phyloP scores from a whole-genome alignment of 2,113 vertebrate genomes.

The Meriones unguiculatus region DNA sequence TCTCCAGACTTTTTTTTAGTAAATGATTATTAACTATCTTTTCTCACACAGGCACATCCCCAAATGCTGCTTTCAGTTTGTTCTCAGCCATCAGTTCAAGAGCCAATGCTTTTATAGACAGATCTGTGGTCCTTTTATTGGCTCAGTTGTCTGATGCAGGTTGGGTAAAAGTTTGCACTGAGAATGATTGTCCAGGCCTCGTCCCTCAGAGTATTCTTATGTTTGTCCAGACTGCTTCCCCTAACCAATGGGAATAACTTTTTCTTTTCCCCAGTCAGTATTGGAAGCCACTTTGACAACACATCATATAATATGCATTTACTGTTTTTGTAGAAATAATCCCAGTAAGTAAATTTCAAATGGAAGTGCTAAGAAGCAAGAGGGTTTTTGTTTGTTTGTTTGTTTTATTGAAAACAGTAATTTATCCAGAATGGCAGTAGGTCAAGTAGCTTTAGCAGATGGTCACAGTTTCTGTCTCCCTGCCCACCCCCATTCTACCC shows the following conservation, averaged over 20 bases:
- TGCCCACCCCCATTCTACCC: background rate
- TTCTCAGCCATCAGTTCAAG: slow-evolving; percentile 42
- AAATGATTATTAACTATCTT: slow-evolving; percentile 66
- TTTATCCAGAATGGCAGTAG: slow-evolving; percentile 75
- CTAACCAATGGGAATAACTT: slow-evolving; percentile 62
- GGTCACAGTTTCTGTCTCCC: slow-evolving; percentile 10
- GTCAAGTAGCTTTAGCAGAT: slow-evolving; percentile 47
- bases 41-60: slow-evolving; percentile 61
- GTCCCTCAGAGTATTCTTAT: slow-evolving; percentile 53
- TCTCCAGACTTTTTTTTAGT: slow-evolving; percentile 56
- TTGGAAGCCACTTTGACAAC: slow-evolving; percentile 68
- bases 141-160: slow-evolving; percentile 37
- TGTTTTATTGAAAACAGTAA: slow-evolving; percentile 65
- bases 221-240: slow-evolving; percentile 45
- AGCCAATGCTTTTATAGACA: slow-evolving; percentile 57
- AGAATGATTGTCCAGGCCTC: slow-evolving; percentile 33
- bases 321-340: slow-evolving; percentile 1
- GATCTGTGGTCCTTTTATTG: slow-evolving; percentile 48
- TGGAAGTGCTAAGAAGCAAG: slow-evolving; percentile 56
- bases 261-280: slow-evolving; percentile 60
- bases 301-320: slow-evolving; percentile 1
- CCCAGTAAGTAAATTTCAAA: slow-evolving; percentile 55
- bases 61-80: slow-evolving; percentile 45
- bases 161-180: slow-evolving; percentile 63
- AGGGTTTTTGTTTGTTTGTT: slow-evolving; percentile 49